phyloP scores from a whole-genome alignment of 2,888 invertebrate species.

The Lithophane semibrunnea region DNA sequence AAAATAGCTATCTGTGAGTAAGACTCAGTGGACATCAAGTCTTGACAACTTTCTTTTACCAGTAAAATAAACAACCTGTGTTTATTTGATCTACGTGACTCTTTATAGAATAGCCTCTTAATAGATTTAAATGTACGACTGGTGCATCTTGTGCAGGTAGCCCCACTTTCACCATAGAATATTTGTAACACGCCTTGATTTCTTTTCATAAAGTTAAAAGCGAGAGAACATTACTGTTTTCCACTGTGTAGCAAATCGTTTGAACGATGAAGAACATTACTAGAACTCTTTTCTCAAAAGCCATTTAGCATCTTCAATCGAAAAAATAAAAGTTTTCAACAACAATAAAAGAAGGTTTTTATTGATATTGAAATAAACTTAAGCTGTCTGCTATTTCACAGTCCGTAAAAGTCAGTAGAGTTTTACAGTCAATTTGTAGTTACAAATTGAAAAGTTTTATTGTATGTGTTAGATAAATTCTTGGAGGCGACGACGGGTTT shows the following conservation, averaged over 20 bases:
- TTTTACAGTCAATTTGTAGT: conserved; percentile 57
- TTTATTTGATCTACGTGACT: neutral
- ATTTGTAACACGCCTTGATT: neutral
- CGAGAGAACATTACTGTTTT: neutral
- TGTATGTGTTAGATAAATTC: conserved; percentile 36
- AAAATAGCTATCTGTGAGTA: conserved; percentile 12
- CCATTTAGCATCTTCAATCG: neutral
- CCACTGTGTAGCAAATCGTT: neutral
- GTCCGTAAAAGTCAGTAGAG: conserved; percentile 48
- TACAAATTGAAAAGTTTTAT: conserved; percentile 58
- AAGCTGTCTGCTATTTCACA: conserved; percentile 45
- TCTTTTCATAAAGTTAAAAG: neutral
- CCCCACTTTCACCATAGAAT: neutral
- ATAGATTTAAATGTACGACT: neutral
- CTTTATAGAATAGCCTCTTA: neutral
- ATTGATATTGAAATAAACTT: conserved; percentile 50
- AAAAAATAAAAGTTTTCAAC: conserved; percentile 37
- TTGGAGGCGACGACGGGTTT: conserved; percentile 19
- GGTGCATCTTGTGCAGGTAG: neutral
- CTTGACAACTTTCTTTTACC: conserved; percentile 14
- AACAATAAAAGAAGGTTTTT: conserved; percentile 43
- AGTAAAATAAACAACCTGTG: neutral
- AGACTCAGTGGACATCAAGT: neutral
- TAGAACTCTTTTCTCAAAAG: neutral
- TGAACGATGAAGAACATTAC: neutral